A percentile compares a stretch with the other conserved stretches of the same genome.
Conservation (phyloP, 2,113 vertebrate species). For the Myrmophylax atrothorax region DNA sequence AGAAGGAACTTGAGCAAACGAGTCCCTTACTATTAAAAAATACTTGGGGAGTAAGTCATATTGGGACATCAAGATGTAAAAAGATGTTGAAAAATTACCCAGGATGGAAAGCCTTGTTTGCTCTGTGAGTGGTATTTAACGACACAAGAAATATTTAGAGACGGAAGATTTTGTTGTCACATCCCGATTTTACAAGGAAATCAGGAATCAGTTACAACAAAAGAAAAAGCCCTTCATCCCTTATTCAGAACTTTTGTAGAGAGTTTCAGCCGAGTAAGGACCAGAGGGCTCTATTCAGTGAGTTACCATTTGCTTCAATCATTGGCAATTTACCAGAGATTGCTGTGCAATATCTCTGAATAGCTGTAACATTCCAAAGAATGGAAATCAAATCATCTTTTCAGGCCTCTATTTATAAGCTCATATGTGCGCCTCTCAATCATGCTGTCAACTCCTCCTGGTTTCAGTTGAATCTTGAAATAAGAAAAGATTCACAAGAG, state of each 20-base stretch:
- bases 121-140: background rate
- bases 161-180: background rate
- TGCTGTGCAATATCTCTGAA: constrained; percentile 33
- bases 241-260: background rate
- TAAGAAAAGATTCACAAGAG: constrained; percentile 8
- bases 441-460: constrained; percentile 2
- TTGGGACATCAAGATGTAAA: background rate
- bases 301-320: constrained; percentile 42
- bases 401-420: constrained; percentile 29
- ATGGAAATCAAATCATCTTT: constrained; percentile 51
- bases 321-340: constrained; percentile 33
- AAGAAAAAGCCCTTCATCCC: background rate
- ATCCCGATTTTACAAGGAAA: background rate
- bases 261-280: background rate
- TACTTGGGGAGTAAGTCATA: background rate
- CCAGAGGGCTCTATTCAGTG: background rate
- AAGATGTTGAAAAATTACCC: background rate
- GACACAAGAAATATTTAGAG: constrained; percentile 1
- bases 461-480: background rate
- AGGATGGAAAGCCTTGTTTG: background rate
- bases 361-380: constrained; percentile 34
- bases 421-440: background rate
- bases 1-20: background rate
- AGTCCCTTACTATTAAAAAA: background rate
- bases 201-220: background rate